Conservation (phyloP, 2,113 vertebrate genomes). For the Ginglymostoma cirratum region DNA sequence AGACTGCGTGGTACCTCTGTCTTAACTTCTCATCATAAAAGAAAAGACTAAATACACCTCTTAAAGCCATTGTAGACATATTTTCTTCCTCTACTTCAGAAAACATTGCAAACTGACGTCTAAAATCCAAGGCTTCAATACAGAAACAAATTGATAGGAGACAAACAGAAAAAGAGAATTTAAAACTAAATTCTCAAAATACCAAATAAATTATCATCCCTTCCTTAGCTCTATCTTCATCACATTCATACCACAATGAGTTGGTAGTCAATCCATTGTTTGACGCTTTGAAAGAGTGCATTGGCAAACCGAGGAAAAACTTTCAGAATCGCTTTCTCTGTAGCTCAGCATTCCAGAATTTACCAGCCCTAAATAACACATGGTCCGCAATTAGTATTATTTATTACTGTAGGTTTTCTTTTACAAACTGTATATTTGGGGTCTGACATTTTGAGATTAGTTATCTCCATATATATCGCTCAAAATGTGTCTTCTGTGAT, state of each 20-base stretch:
- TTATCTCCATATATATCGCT: not conserved
- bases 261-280: not conserved
- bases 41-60: no score
- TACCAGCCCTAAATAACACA: no score
- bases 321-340: no score
- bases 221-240: not conserved
- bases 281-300: not conserved
- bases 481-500: not conserved
- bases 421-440: no score
- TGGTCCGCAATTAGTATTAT: no score
- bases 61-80: not conserved
- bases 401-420: no score
- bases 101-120: not conserved
- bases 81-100: not conserved
- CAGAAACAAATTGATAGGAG: not conserved
- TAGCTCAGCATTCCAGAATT: no score
- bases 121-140: not conserved
- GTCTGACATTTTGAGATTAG: no score
- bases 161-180: not conserved
- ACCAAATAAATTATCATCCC: not conserved
- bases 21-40: no score
- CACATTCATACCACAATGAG: not conserved
- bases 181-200: not conserved
- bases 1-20: no score
- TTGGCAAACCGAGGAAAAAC: not conserved